phyloP scores from a whole-genome alignment of 2,797 vertebrate genomes.

The Tenualosa thibaudeaui region DNA sequence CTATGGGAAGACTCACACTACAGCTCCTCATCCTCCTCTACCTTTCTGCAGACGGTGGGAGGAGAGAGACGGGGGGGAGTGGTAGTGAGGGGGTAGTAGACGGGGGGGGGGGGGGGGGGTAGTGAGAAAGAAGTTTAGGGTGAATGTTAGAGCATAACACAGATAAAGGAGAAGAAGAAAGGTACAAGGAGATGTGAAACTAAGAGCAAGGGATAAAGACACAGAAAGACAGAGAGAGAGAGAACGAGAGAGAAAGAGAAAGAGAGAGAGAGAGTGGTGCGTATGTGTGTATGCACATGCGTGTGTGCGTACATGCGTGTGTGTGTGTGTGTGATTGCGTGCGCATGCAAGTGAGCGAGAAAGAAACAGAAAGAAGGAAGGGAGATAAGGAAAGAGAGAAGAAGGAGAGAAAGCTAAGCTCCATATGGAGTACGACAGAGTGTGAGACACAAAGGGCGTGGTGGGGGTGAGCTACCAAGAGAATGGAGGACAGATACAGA shows the following conservation, averaged over 20 bases:
- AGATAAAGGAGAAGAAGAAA: too few species aligned
- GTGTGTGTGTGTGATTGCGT: too few species aligned
- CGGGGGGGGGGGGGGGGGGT: too few species aligned
- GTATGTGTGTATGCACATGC: too few species aligned
- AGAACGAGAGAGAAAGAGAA: too few species aligned
- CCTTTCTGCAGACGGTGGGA: background rate
- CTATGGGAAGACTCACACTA: background rate
- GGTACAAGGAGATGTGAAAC: too few species aligned
- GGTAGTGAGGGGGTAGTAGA: background rate
- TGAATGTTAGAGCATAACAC: too few species aligned
- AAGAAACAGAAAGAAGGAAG: background rate
- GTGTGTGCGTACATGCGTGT: too few species aligned
- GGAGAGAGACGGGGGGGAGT: background rate
- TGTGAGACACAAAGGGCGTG: background rate
- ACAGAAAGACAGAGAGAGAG: too few species aligned
- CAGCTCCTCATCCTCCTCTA: background rate
- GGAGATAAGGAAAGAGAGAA: background rate
- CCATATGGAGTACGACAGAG: background rate
- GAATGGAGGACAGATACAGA: background rate
- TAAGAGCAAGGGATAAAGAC: too few species aligned
- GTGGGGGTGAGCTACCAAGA: background rate
- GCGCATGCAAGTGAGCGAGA: constrained; percentile 47
- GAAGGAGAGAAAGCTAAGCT: background rate
- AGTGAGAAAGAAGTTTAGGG: too few species aligned
- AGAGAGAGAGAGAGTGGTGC: too few species aligned